Evolutionary conservation across 2,797 vertebrate genomes (phyloP), one percentile per base, ranked within the genome.

Genomic region (Parambassis ranga): DNA sequence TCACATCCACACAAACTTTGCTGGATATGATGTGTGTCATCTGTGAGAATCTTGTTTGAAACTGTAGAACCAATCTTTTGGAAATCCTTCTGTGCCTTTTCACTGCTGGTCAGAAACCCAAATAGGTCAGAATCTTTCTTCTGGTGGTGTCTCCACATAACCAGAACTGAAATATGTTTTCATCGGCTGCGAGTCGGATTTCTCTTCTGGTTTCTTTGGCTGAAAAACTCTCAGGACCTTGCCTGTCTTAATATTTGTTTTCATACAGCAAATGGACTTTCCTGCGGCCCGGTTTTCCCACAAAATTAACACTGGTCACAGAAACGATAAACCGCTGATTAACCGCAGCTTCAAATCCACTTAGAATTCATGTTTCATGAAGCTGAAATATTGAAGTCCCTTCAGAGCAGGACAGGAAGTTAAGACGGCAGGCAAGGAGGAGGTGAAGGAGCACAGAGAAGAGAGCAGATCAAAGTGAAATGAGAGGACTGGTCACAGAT

Each of bases 251-350:
- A 80, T 78, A 67, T 78, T 78, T 72, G 11, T 69, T 70, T 79
- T 75, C 30, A 55, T 59, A n/a, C n/a, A n/a, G n/a, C n/a, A 76
- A 82, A 81, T 65, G 13, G 66, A 77, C 75, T 57, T 74, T 26
- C 38, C 66, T 71, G 75, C 51, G 81, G 78, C 76, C 50, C 44
- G 53, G 62, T 66, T 77, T 78, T 62, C 58, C 75, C 71, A 66
- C 72, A 68, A 65, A 76, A 82, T 84, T 77, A 84, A 75, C 74
- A 58, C 77, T 81, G 83, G 80, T 84, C 71, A 68, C 35, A 56
- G 61, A 76, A 75, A 73, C 27, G 53, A 79, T 72, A 59, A 83
- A 79, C 80, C 60, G 7, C 79, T 61, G 57, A 84, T 82, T 55
- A 67, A 79, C 69, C 78, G 0, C 73, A 72, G 71, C 59, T 43